Evolutionary conservation across 2,888 invertebrate species (phyloP), one percentile per base, ranked within the genome.

Genomic region (Megamerina dolium): DNA sequence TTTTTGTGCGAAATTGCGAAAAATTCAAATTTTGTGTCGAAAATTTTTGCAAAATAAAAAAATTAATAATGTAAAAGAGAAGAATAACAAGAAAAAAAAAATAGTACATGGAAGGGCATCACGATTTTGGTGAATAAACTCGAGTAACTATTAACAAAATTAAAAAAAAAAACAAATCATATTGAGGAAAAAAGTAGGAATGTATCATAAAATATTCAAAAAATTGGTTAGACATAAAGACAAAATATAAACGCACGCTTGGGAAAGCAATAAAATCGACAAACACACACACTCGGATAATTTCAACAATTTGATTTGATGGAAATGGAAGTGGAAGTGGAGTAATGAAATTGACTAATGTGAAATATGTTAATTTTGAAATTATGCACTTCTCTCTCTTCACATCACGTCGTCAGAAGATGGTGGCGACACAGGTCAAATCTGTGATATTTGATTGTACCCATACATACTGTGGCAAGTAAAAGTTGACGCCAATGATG

Each of bases 11-110:
- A 50, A 48, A 43, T 48, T 43, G 43, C 45, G 36, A 33, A 45
- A 47, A 43, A 50, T 48, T 42, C 36, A 47, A 45, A 43, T 50
- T 43, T 50, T 34, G 36, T 44, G 45, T 50, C 43, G 42, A 47
- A 50, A 50, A 40, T 38, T 42, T 47, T 45, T 50, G 34, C 13
- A 33, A 32, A 16, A 37, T 13, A 17, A 32, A 26, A 23, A 32
- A 34, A 33, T n/a, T n/a, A n/a, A n/a, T n/a, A 13, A 16, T 18
- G 10, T n/a, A 13, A 14, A 35, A 19, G 20, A 40, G 21, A 13
- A 42, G 21, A 33, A 37, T 13, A 33, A 41, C 37, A 41, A 29
- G 30, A 27, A 37, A 37, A 37, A 20, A n/a, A n/a, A n/a, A n/a
- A n/a, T 20, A 29, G 37, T 35, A 46, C 44, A 35, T 43, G 48